Conservation (phyloP, 1,140 invertebrate species). For the Meloidogyne hapla region DNA sequence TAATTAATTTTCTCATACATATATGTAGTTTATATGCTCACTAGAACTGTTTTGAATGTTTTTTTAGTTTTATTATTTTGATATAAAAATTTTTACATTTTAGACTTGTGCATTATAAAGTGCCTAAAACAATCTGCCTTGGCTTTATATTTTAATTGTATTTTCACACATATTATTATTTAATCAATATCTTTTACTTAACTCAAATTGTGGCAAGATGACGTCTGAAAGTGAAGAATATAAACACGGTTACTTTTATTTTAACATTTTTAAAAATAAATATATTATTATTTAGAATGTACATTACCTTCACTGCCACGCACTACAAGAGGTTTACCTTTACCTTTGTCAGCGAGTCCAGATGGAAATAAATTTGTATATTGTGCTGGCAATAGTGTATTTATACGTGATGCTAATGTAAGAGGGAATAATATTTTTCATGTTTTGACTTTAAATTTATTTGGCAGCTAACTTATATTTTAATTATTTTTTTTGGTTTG, state of each 20-base stretch:
- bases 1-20: too few species aligned
- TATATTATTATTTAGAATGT: slow-evolving; percentile 38
- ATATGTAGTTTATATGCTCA: too few species aligned
- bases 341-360: slow-evolving; percentile 88
- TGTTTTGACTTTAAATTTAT: not conserved
- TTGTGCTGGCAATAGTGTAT: slow-evolving; percentile 93
- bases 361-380: slow-evolving; percentile 96
- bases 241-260: slow-evolving; percentile 33
- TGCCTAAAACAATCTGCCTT: not conserved
- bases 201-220: slow-evolving; percentile 11
- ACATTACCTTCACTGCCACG: slow-evolving; percentile 83
- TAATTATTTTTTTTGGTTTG: too few species aligned
- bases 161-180: slow-evolving; percentile 4
- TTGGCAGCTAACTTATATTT: too few species aligned
- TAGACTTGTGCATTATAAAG: too few species aligned
- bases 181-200: not conserved
- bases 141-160: slow-evolving; percentile 7
- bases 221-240: slow-evolving; percentile 35
- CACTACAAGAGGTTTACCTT: slow-evolving; percentile 84
- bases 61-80: too few species aligned
- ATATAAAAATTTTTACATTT: too few species aligned
- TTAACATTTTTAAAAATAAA: slow-evolving; percentile 3
- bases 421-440: slow-evolving; percentile 52
- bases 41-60: too few species aligned
- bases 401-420: slow-evolving; percentile 91